Conservation (phyloP, 2,113 vertebrate genomes). For the Neopipo cinnamomea region DNA sequence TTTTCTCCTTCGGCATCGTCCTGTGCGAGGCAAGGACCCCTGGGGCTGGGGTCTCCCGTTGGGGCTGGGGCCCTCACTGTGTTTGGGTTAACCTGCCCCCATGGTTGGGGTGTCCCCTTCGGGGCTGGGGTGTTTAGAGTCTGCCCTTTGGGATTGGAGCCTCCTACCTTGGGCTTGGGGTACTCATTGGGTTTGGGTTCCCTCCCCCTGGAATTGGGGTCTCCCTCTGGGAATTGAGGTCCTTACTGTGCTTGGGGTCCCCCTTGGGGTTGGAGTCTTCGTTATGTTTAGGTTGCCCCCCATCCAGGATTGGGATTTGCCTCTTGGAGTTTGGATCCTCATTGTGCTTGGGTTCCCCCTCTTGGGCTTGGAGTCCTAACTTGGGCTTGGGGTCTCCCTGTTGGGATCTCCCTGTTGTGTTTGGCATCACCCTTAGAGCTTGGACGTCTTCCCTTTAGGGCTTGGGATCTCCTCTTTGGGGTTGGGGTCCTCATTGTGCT, state of each 20-base stretch:
- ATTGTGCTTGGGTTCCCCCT: background rate
- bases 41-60: background rate
- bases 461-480: background rate
- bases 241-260: background rate
- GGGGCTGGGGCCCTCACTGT: background rate
- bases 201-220: background rate
- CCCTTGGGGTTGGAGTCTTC: background rate
- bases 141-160: background rate
- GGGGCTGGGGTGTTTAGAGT: background rate
- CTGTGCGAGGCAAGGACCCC: slow-evolving; percentile 85
- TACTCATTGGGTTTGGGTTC: background rate
- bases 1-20: slow-evolving; percentile 98
- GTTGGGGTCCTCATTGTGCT: background rate
- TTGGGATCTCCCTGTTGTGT: background rate
- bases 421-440: background rate
- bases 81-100: background rate
- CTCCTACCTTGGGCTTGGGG: background rate
- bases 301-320: background rate
- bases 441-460: background rate
- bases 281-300: background rate
- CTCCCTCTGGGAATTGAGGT: background rate
- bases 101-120: background rate
- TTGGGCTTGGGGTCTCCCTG: background rate
- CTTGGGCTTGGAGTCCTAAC: background rate
- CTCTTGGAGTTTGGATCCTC: background rate